Evolutionary conservation across 2,797 vertebrate genomes (phyloP).

Genomic region (Balearica regulorum): DNA sequence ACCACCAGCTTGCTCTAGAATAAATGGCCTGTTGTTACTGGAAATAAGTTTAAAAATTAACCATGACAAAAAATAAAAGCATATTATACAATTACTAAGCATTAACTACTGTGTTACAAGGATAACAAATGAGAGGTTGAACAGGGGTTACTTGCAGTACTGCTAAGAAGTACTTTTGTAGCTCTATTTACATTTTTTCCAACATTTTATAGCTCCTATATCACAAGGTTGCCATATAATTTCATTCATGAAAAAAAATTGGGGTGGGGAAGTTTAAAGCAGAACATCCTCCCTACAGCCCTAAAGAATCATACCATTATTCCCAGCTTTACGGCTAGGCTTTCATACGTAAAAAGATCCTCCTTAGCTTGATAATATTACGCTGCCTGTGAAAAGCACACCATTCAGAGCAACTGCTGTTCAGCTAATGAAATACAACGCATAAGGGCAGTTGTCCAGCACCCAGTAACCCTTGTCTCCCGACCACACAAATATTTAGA

Average conservation of each 20-base stretch:
- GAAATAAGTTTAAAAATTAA: conserved; percentile 34
- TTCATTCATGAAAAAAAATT: not conserved
- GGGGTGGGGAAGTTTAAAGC: not conserved
- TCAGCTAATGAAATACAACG: not conserved
- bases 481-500: not conserved
- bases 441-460: not conserved
- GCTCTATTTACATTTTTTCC: not conserved
- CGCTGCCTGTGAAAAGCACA: not conserved
- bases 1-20: not conserved
- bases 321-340: not conserved
- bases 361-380: not conserved
- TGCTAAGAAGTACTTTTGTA: not conserved
- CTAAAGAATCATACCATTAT: not conserved
- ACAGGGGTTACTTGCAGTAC: not conserved
- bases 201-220: not conserved
- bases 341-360: not conserved
- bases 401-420: not conserved
- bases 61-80: not conserved
- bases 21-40: not conserved
- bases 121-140: not conserved
- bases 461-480: not conserved
- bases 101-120: not conserved
- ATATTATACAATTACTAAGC: not conserved
- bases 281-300: not conserved
- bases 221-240: not conserved